phyloP scores from a whole-genome alignment of 1,140 invertebrate species.

The Diabrotica virgifera region DNA sequence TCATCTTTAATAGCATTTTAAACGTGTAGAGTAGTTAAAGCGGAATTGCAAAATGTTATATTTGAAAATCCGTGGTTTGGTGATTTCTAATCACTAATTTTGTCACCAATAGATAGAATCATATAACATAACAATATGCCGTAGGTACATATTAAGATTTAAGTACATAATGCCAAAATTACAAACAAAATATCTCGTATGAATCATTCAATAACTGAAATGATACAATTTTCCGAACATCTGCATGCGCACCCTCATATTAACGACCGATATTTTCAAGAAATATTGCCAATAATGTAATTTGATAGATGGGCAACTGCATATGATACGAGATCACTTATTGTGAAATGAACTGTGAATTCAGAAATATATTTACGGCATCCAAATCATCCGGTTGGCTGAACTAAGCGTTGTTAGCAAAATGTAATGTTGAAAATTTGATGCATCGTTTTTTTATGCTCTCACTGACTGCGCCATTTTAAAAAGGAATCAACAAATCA shows the following conservation, averaged over 20 bases:
- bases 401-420: not conserved
- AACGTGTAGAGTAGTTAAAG: no score
- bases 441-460: not conserved
- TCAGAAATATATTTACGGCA: constrained; percentile 19
- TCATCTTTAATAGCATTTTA: no score
- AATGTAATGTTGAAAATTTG: not conserved
- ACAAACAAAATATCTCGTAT: not conserved
- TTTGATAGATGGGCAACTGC: constrained; percentile 33
- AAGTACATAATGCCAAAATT: not conserved
- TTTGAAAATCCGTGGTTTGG: no score
- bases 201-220: constrained; percentile 13
- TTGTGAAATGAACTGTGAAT: constrained; percentile 28
- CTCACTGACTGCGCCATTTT: no score
- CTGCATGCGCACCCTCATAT: constrained; percentile 19
- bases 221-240: constrained; percentile 18
- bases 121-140: no score
- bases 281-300: constrained; percentile 27
- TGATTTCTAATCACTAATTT: no score
- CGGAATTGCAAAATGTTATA: no score
- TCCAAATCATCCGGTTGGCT: not conserved
- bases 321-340: constrained; percentile 23
- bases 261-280: constrained; percentile 10
- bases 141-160: not conserved
- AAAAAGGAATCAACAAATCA: no score
- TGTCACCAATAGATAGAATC: no score